phyloP scores from a whole-genome alignment of 2,888 invertebrate genomes.

The Hirtodrosophila cameraria region DNA sequence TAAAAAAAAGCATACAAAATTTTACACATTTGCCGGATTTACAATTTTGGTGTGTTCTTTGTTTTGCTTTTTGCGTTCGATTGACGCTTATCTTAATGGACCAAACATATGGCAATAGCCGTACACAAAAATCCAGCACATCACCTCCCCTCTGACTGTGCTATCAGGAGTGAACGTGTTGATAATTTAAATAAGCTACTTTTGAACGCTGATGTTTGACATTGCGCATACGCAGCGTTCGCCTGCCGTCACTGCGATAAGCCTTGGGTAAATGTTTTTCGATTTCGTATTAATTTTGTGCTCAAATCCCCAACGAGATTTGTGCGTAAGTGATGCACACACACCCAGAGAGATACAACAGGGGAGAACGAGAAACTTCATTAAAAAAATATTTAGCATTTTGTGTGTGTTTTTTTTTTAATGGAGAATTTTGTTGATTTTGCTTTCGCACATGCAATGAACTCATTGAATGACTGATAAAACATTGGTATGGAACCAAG shows the following conservation, averaged over 20 bases:
- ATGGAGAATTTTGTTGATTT: conserved; percentile 7
- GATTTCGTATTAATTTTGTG: conserved; percentile 73
- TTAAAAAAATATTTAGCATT: conserved; percentile 64
- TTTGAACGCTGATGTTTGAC: conserved; percentile 52
- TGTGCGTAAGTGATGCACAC: conserved; percentile 17
- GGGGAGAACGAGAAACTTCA: conserved; percentile 39
- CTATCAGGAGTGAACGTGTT: conserved; percentile 63
- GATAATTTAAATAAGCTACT: conserved; percentile 81
- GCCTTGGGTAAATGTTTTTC: conserved; percentile 75
- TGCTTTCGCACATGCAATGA: neutral
- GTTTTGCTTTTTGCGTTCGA: conserved; percentile 60
- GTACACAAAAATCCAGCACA: too few relatives aligned
- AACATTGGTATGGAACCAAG: neutral
- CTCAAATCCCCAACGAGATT: conserved; percentile 71
- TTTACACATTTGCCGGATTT: conserved; percentile 80
- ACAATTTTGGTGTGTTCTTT: conserved; percentile 65
- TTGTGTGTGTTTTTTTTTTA: conserved; percentile 14
- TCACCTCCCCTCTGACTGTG: neutral
- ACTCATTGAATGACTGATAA: neutral
- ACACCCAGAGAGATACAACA: neutral
- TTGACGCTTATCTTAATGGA: conserved; percentile 80
- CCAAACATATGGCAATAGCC: conserved; percentile 72
- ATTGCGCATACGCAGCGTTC: conserved; percentile 76
- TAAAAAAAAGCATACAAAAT: conserved; percentile 55
- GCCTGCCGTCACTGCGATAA: conserved; percentile 70